Conservation (phyloP, 2,113 vertebrate species). For the Helogale parvula region DNA sequence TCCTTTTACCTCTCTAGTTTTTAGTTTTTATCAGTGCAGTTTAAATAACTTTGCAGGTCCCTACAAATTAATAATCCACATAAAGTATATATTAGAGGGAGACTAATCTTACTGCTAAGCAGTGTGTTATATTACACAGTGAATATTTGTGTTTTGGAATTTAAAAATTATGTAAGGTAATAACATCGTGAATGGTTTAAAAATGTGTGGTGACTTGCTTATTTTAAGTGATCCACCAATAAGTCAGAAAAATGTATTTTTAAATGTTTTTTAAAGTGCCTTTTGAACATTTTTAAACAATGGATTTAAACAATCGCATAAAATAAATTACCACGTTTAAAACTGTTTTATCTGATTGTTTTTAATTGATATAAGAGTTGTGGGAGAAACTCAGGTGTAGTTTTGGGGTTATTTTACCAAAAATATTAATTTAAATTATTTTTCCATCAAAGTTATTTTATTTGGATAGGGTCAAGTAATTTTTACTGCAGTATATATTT, state of each 20-base stretch:
- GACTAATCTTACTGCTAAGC: slow-evolving; percentile 82
- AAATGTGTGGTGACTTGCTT: slow-evolving; percentile 80
- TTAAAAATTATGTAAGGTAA: slow-evolving; percentile 71
- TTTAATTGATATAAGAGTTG: slow-evolving; percentile 49
- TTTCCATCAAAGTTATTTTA: neutral
- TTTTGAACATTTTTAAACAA: slow-evolving; percentile 77
- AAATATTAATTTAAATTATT: slow-evolving; percentile 38
- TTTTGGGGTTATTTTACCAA: neutral
- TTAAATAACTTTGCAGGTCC: slow-evolving; percentile 53
- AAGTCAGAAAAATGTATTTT: slow-evolving; percentile 79
- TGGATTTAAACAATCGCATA: slow-evolving; percentile 73
- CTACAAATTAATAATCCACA: slow-evolving; percentile 52
- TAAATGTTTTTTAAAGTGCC: slow-evolving; percentile 79
- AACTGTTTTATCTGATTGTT: slow-evolving; percentile 73
- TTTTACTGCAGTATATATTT: slow-evolving; percentile 26
- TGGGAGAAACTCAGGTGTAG: neutral
- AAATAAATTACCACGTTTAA: slow-evolving; percentile 80
- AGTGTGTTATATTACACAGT: slow-evolving; percentile 75
- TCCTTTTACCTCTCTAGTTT: slow-evolving; percentile 46
- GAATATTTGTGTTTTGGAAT: slow-evolving; percentile 69
- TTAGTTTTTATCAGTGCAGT: slow-evolving; percentile 36
- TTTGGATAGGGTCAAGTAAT: neutral
- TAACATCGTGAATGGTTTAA: slow-evolving; percentile 72
- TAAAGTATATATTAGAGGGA: slow-evolving; percentile 67
- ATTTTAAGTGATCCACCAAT: slow-evolving; percentile 80